Evolutionary conservation across 2,113 vertebrate genomes (phyloP).

Genomic region (Mandrillus leucophaeus): DNA sequence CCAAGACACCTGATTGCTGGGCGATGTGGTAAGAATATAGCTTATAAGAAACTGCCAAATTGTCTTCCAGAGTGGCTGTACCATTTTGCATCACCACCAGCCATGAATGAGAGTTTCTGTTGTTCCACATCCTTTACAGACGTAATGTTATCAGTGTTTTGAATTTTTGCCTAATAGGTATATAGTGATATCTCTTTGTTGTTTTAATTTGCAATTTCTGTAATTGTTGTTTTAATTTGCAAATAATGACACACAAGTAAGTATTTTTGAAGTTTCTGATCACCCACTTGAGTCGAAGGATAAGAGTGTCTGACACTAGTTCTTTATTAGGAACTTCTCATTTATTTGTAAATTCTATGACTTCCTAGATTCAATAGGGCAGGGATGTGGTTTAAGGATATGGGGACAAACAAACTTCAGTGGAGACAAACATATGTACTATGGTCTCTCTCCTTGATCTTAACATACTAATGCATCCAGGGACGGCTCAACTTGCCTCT

Average conservation of each 20-base stretch:
- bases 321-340: background rate
- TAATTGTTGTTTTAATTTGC: background rate
- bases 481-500: slow-evolving; percentile 86
- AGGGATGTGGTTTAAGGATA: background rate
- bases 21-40: background rate
- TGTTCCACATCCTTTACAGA: background rate
- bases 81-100: background rate
- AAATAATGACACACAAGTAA: background rate
- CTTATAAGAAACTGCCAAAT: background rate
- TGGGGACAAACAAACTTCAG: slow-evolving; percentile 78
- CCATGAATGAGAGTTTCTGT: background rate
- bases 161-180: background rate
- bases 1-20: fast-evolving
- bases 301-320: background rate
- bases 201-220: background rate
- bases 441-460: slow-evolving; percentile 81
- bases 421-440: slow-evolving; percentile 80
- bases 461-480: slow-evolving; percentile 86
- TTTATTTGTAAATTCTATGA: slow-evolving; percentile 18
- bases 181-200: background rate
- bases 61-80: background rate
- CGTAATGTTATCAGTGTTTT: background rate
- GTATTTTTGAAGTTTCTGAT: background rate
- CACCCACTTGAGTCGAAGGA: background rate
- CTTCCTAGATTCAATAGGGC: slow-evolving; percentile 84